phyloP scores from a whole-genome alignment of 2,797 vertebrate genomes.

The Orientallactaga sibirica region DNA sequence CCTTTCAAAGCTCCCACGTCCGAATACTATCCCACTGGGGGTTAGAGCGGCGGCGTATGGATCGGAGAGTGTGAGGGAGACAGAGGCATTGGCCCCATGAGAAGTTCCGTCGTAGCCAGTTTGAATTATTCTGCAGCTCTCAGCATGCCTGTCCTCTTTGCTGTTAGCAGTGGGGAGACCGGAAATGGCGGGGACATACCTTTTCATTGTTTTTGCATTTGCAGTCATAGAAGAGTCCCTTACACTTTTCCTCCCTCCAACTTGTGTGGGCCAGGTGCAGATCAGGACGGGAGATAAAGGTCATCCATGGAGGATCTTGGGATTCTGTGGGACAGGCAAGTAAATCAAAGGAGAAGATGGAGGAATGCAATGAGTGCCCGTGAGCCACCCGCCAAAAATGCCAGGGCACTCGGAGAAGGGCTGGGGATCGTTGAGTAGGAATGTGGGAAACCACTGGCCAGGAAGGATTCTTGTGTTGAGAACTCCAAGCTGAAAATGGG shows the following conservation, averaged over 20 bases:
- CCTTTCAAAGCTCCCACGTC: neutral
- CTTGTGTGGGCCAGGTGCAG: neutral
- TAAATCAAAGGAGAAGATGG: neutral
- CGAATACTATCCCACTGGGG: neutral
- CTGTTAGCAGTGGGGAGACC: neutral
- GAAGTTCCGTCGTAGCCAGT: neutral
- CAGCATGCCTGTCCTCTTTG: neutral
- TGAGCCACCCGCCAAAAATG: neutral
- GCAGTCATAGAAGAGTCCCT: neutral
- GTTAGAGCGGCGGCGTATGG: neutral
- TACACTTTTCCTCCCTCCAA: neutral
- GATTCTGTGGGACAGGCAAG: neutral
- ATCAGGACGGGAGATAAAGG: slow-evolving; percentile 18
- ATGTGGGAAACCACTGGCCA: neutral
- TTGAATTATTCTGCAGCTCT: neutral
- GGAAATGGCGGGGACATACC: neutral
- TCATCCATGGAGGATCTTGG: neutral
- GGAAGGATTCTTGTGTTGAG: neutral
- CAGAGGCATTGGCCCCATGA: neutral
- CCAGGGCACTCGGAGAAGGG: neutral
- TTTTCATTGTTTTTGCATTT: neutral
- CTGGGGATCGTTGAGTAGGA: neutral
- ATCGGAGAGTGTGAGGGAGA: neutral
- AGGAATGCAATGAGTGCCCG: accelerated
- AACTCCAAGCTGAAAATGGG: neutral